Conservation (phyloP, 1,140 invertebrate genomes). For the Heliconius hewitsoni region DNA sequence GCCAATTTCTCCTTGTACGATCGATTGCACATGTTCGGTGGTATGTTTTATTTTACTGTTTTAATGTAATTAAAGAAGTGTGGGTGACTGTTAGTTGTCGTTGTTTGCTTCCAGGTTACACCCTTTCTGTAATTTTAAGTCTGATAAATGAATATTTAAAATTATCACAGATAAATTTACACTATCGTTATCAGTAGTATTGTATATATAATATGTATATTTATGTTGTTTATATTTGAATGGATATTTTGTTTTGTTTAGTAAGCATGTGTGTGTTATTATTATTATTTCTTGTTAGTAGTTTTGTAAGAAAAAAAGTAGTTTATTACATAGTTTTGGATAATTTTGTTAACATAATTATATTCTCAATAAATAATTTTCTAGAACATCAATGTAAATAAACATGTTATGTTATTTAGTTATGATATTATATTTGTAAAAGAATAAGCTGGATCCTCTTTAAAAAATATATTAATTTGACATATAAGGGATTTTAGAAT, state of each 20-base stretch:
- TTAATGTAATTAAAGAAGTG: constrained; percentile 61
- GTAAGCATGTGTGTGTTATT: constrained; percentile 64
- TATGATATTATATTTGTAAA: neutral
- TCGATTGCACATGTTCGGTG: constrained; percentile 68
- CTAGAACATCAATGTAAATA: neutral
- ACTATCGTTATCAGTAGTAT: constrained; percentile 50
- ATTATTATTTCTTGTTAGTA: constrained; percentile 35
- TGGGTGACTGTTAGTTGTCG: constrained; percentile 76
- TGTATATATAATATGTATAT: neutral
- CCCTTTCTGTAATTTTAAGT: constrained; percentile 61
- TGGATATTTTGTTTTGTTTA: constrained; percentile 65
- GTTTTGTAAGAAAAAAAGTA: constrained; percentile 1
- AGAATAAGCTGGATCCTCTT: neutral
- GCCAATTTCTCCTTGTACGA: constrained; percentile 47
- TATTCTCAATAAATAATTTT: no score
- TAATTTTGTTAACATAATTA: no score
- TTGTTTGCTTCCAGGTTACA: constrained; percentile 80
- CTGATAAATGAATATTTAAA: constrained; percentile 43
- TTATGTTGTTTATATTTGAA: constrained; percentile 52
- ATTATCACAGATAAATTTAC: constrained; percentile 80
- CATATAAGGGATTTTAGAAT: constrained; percentile 38
- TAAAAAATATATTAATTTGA: neutral
- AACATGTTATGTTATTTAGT: neutral
- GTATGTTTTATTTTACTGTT: constrained; percentile 71
- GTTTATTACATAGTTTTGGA: neutral